Evolutionary conservation across 2,113 vertebrate species (phyloP), one percentile per base, ranked within the genome.

Genomic region (Tragulus kanchil): DNA sequence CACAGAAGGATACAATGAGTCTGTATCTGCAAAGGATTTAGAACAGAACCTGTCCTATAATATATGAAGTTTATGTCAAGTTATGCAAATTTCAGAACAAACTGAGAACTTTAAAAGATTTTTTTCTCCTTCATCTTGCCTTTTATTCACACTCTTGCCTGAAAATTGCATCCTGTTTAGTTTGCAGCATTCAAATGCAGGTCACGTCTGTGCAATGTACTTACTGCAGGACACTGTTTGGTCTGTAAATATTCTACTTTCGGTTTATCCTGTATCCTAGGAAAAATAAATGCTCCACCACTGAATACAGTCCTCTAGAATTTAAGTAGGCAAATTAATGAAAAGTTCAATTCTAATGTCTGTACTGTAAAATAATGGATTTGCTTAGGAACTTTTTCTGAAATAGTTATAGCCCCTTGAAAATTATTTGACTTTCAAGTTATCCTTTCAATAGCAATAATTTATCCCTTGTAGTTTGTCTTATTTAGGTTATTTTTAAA

Each of bases 181-280:
- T 83, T 85, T 95, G 77, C 97, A 98, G 52, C 79, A 36, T 64
- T 81, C 92, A 79, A 89, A 98, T 69, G 59, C 6, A 71, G 82
- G 42, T 50, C 62, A 96, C 89, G 45, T 77, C 65, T 96, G 93
- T 87, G 1, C 31, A 78, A 78, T 73, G 9, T 78, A 94, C 65
- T 93, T 89, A 87, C 42, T 86, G 31, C 25, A 90, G 19, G 28
- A 61, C 28, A 78, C 58, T 94, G 87, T 84, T 96, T 94, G 79
- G 79, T 97, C 64, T 96, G 91, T 89, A 97, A 97, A 97, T 93
- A 97, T 13, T 95, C 88, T 89, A 52, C 81, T 94, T 95, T 92
- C 59, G 45, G 16, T 93, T 96, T 71, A 16, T 61, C 54, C 64
- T 42, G 62, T 85, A 89, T 92, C 92, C 83, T 93, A 95, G 94